These are phyloP conservation scores for Petromus typicus DNA, from an alignment of 2,113 vertebrate genomes.

Conservation along the genomic window DNA sequence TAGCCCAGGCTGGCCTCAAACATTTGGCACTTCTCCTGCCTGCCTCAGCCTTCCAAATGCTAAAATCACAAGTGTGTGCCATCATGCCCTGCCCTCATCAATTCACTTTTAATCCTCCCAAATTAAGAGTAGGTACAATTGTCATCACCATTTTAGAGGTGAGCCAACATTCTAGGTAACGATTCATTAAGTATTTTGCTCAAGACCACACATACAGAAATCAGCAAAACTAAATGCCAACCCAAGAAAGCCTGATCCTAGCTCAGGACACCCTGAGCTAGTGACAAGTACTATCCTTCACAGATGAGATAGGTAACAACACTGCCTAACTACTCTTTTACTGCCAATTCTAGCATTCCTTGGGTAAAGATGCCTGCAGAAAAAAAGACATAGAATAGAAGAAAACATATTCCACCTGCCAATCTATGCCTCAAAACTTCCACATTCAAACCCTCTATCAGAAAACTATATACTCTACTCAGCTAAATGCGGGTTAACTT, in stretches of 20 bases:
- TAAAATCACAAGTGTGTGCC: too few relatives aligned
- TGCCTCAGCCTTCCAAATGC: too few relatives aligned
- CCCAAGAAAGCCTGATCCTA: not conserved
- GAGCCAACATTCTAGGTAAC: not conserved
- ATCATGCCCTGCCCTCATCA: too few relatives aligned
- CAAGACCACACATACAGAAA: constrained; percentile 12
- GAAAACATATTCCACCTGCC: not conserved
- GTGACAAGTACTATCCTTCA: not conserved
- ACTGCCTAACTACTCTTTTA: not conserved
- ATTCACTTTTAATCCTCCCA: not conserved
- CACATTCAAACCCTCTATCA: not conserved
- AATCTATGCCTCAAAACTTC: not conserved
- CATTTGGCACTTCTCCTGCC: too few relatives aligned
- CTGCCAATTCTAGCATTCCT: not conserved
- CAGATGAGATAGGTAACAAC: not conserved
- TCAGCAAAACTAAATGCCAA: constrained; percentile 13
- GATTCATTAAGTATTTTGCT: constrained; percentile 31
- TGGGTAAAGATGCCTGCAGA: not conserved
- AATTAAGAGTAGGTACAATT: not conserved
- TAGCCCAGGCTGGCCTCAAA: too few relatives aligned
- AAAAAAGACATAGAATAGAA: not conserved
- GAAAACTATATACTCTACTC: not conserved
- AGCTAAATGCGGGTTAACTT: not conserved
- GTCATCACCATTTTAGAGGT: not conserved
- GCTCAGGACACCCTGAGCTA: not conserved